Conservation (phyloP, 2,797 vertebrate species). For the Karalla daura region DNA sequence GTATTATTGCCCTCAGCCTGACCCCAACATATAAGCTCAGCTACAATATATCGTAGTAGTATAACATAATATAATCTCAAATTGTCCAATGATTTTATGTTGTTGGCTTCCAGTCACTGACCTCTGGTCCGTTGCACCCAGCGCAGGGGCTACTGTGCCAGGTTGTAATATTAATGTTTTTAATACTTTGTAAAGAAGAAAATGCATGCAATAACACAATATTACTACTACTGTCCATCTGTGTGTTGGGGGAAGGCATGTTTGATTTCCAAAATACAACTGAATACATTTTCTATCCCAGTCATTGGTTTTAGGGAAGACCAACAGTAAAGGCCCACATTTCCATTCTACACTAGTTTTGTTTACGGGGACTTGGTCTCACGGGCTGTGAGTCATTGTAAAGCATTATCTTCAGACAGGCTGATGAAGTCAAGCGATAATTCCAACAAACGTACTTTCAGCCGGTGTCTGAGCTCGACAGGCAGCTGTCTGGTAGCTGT, state of each 20-base stretch:
- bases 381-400: slow-evolving; percentile 14
- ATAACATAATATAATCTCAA: too few species aligned
- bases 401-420: too few species aligned
- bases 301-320: not conserved
- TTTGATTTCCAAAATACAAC: not conserved
- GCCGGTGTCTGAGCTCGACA: not conserved
- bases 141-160: not conserved
- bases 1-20: too few species aligned
- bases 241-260: too few species aligned
- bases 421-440: too few species aligned
- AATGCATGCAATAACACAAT: not conserved
- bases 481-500: slow-evolving; percentile 5
- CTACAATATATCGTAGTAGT: too few species aligned
- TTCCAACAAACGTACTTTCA: too few species aligned
- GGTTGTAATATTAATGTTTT: not conserved
- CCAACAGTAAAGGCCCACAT: too few species aligned
- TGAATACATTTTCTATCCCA: not conserved
- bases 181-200: not conserved
- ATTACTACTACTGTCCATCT: not conserved
- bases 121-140: not conserved
- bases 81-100: not conserved
- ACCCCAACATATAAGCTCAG: too few species aligned
- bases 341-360: too few species aligned
- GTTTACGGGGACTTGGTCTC: slow-evolving; percentile 1
- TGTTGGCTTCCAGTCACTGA: not conserved